A percentile compares a stretch with the other conserved stretches of the same genome.
These are phyloP conservation scores for Passer montanus DNA, from an alignment of 2,113 vertebrate species.

Conservation along the genomic window DNA sequence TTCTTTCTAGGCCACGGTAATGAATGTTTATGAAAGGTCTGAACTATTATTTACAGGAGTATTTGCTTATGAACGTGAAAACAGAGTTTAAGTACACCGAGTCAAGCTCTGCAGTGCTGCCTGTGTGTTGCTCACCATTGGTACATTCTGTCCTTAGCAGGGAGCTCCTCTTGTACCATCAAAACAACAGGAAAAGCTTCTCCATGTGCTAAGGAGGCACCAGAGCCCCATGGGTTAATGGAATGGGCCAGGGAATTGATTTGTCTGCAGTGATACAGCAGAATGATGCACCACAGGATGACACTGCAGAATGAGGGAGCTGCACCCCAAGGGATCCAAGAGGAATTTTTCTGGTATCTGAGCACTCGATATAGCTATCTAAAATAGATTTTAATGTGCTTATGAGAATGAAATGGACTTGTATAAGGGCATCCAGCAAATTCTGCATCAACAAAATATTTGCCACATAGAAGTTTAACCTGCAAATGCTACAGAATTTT, in stretches of 20 bases:
- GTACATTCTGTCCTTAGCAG: background rate
- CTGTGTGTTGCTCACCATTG: background rate
- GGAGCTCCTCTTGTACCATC: background rate
- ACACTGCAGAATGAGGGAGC: background rate
- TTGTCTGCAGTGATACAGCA: background rate
- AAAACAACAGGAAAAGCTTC: background rate
- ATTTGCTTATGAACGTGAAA: background rate
- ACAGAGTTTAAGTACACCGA: background rate
- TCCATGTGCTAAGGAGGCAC: background rate
- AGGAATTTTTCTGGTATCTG: background rate
- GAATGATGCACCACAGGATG: background rate
- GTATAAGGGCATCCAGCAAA: background rate
- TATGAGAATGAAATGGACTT: background rate
- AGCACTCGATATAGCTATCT: background rate
- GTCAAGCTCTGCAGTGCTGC: background rate
- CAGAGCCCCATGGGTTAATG: background rate
- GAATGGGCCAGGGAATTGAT: background rate
- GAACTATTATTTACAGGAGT: background rate
- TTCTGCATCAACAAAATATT: background rate
- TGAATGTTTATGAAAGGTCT: background rate
- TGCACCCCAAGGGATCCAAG: background rate
- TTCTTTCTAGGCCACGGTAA: background rate
- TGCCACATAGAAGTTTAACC: background rate
- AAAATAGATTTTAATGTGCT: background rate
- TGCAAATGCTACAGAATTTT: background rate